Evolutionary conservation across 2,113 vertebrate species (phyloP), one percentile per base, ranked within the genome.

Genomic region (Origma solitaria): DNA sequence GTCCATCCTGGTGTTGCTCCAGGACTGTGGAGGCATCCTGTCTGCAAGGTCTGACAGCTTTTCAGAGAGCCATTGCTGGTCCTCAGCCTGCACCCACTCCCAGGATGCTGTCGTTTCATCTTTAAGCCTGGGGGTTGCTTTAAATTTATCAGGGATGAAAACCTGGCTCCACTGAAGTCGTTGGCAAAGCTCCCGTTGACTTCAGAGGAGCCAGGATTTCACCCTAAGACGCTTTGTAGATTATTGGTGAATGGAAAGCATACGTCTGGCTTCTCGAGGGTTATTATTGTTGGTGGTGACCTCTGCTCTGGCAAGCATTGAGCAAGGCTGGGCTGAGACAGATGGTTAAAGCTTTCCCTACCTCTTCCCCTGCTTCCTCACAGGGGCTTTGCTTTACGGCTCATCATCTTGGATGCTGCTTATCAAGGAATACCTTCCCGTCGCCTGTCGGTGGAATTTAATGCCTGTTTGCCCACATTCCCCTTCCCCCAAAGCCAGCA

Each of bases 231-330:
- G 50, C 95, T 97, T 95, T 94, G 95, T 96, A 96, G 95, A 96
- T 96, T 92, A 97, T 92, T 95, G 92, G 93, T 95, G 95, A 97
- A 96, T 96, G 90, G 92, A 94, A 95, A 96, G 94, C 92, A 93
- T 93, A 96, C 92, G 77, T 90, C 92, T 92, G 90, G 47, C 90
- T 96, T 96, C 90, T 96, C 1, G 25, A 86, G 90, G 94, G 92
- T 96, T 95, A 93, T 96, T 96, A 91, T 92, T 91, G 85, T 87
- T 93, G 90, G 94, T 95, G 93, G 76, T 93, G 96, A 97, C 93
- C 94, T 96, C 96, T 97, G 93, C 88, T 97, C 95, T 95, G 90
- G 90, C 4, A n/a, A 94, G 90, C 85, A 76, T 33, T 96, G 94
- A 95, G 92, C 92, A 58, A 90, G 61, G 73, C 90, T 75, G 44